Evolutionary conservation across 2,888 invertebrate genomes (phyloP).

Genomic region (Tetropium fuscum): DNA sequence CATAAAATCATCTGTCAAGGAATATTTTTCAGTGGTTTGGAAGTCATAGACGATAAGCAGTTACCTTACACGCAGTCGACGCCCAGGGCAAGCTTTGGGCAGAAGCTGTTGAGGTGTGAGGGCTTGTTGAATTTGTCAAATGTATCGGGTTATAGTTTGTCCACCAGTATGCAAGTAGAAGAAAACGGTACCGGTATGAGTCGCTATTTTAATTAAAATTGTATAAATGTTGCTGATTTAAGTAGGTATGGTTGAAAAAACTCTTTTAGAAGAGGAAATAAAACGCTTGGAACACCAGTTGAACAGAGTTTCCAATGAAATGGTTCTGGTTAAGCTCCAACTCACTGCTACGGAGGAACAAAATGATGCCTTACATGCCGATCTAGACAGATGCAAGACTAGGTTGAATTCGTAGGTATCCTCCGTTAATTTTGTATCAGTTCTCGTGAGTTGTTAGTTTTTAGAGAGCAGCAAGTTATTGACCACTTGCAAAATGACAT

Average conservation of each 20-base stretch:
- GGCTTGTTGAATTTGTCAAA: conserved; percentile 48
- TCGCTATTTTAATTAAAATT: neutral
- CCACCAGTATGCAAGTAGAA: conserved; percentile 38
- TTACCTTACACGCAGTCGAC: conserved; percentile 52
- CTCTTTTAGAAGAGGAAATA: conserved; percentile 48
- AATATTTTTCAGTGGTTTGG: conserved; percentile 36
- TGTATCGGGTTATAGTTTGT: conserved; percentile 47
- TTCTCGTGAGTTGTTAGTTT: neutral
- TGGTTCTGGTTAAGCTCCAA: conserved; percentile 48
- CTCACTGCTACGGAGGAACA: conserved; percentile 52
- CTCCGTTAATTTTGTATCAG: neutral
- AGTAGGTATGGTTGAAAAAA: conserved; percentile 41
- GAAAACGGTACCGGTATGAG: conserved; percentile 32
- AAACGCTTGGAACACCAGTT: conserved; percentile 52
- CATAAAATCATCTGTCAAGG: neutral
- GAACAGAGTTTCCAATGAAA: conserved; percentile 48
- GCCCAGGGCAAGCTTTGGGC: conserved; percentile 51
- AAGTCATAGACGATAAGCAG: conserved; percentile 40
- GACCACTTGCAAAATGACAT: conserved; percentile 48
- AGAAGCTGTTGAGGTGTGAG: conserved; percentile 45
- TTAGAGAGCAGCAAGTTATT: conserved; percentile 50
- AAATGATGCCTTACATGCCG: conserved; percentile 51
- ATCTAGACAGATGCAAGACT: conserved; percentile 48
- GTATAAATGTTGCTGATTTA: neutral
- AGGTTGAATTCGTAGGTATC: conserved; percentile 46